Conservation (phyloP, 2,888 invertebrate genomes). For the Pardosa pseudoannulata region DNA sequence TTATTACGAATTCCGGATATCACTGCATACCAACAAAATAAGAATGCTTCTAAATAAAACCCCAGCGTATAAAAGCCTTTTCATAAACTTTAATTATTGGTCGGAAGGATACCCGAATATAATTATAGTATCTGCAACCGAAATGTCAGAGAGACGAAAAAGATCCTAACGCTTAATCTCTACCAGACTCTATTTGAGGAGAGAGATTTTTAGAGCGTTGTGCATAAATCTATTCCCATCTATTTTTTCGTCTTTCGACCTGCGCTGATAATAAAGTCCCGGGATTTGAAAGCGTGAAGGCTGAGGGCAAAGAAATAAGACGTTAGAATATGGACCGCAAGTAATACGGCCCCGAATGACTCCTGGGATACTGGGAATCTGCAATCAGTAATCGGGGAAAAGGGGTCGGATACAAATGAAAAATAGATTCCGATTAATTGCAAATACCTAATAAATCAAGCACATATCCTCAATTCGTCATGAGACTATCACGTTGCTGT, state of each 20-base stretch:
- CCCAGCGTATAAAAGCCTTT: too few relatives aligned
- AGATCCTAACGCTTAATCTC: neutral
- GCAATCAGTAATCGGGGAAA: neutral
- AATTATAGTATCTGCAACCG: neutral
- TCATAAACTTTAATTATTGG: too few relatives aligned
- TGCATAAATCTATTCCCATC: neutral
- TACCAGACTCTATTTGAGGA: neutral
- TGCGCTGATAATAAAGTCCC: neutral
- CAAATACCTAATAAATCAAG: too few relatives aligned
- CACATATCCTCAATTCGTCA: too few relatives aligned
- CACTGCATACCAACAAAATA: too few relatives aligned
- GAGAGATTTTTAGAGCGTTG: neutral
- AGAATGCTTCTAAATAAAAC: too few relatives aligned
- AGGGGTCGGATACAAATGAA: neutral
- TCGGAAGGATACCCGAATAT: too few relatives aligned
- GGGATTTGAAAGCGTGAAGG: neutral
- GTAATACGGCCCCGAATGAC: neutral
- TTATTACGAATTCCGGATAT: too few relatives aligned
- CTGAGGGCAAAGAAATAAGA: conserved; percentile 17
- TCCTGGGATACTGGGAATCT: neutral
- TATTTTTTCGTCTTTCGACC: neutral
- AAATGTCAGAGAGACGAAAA: neutral
- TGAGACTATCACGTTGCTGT: too few relatives aligned
- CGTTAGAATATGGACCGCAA: conserved; percentile 15
- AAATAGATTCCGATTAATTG: too few relatives aligned